Evolutionary conservation across 2,113 vertebrate species (phyloP).

Genomic region (Cairina moschata): DNA sequence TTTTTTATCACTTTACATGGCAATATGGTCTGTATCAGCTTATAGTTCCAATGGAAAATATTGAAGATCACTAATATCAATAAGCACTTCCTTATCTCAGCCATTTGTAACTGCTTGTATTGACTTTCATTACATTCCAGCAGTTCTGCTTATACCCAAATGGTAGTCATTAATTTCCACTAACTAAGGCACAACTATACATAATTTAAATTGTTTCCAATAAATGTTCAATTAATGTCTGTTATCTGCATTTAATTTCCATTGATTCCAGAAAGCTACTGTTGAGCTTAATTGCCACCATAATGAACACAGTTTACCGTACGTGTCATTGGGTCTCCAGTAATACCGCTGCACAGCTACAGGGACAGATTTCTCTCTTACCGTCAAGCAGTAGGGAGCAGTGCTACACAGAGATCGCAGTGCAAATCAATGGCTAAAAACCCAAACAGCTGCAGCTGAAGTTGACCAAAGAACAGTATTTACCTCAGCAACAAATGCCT

Average conservation of each 20-base stretch:
- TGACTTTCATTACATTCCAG: slow-evolving; percentile 51
- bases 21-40: neutral
- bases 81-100: slow-evolving; percentile 47
- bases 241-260: slow-evolving; percentile 51
- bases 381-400: slow-evolving; percentile 20
- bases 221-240: slow-evolving; percentile 27
- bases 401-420: neutral
- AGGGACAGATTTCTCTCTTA: neutral
- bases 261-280: slow-evolving; percentile 58
- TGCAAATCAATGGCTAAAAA: slow-evolving; percentile 34
- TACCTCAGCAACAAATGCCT: neutral
- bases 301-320: slow-evolving; percentile 6
- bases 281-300: neutral
- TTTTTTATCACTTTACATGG: neutral
- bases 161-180: slow-evolving; percentile 39
- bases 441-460: slow-evolving; percentile 23
- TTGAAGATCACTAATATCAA: slow-evolving; percentile 68
- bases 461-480: neutral
- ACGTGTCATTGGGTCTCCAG: neutral
- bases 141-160: slow-evolving; percentile 28
- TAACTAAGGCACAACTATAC: slow-evolving; percentile 30
- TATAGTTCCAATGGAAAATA: slow-evolving; percentile 21
- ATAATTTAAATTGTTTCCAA: slow-evolving; percentile 51
- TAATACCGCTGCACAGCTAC: neutral
- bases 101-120: slow-evolving; percentile 44